Percentiles rank a stretch among this genome's conserved stretches.
These are phyloP conservation scores for Tympanoctomys barrerae DNA, from an alignment of 2,797 vertebrate species.

Conservation along the genomic window DNA sequence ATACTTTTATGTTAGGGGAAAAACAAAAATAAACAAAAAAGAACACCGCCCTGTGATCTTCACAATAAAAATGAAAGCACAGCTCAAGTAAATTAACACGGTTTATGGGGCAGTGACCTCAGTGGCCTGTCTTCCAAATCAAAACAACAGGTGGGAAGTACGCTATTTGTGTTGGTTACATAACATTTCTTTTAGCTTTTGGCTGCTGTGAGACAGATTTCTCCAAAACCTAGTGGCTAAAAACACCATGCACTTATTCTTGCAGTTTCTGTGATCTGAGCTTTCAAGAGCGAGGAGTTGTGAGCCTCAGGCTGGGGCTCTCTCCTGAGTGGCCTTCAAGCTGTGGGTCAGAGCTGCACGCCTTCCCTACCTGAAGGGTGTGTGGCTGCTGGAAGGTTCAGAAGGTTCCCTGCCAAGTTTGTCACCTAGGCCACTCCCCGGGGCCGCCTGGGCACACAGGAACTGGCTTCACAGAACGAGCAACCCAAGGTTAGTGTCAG, in stretches of 20 bases:
- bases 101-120: not conserved
- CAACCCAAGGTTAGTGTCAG: not conserved
- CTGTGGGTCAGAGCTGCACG: not conserved
- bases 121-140: not conserved
- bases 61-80: conserved; percentile 38
- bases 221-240: not conserved
- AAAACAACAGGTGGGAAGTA: not conserved
- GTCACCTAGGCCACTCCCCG: not conserved
- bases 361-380: not conserved
- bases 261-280: not conserved
- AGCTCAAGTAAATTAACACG: not conserved
- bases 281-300: not conserved
- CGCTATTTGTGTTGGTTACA: not conserved
- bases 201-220: not conserved
- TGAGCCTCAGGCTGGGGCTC: not conserved
- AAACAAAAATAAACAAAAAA: not conserved
- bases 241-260: not conserved
- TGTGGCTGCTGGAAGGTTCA: not conserved
- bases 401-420: not conserved
- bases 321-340: not conserved
- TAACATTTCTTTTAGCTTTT: not conserved
- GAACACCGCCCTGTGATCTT: not conserved
- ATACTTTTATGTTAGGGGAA: not conserved
- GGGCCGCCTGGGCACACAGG: not conserved
- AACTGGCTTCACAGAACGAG: not conserved